A percentile compares a stretch with the other conserved stretches of the same genome.
Conservation (phyloP, 2,888 invertebrate genomes). For the Cerastis rubricosa region DNA sequence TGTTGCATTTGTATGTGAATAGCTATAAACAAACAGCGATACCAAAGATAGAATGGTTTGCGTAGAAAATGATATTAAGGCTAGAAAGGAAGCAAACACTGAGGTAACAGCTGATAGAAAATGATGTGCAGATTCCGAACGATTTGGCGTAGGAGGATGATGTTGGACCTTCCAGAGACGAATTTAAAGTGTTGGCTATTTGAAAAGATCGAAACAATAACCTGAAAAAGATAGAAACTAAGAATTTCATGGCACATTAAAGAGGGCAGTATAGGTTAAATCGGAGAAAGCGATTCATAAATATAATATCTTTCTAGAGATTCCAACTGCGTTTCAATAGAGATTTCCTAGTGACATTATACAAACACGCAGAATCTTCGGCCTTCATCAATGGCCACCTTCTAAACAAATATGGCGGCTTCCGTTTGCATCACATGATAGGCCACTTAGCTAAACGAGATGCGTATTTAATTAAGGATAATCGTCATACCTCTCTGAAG, state of each 20-base stretch:
- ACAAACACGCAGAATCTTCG: slow-evolving; percentile 14
- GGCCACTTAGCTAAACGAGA: slow-evolving; percentile 29
- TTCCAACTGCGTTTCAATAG: background rate
- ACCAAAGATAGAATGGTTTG: background rate
- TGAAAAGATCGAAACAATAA: background rate
- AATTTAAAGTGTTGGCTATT: background rate
- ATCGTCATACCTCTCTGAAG: slow-evolving; percentile 27
- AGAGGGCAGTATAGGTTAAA: slow-evolving; percentile 14
- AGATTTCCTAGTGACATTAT: slow-evolving; percentile 14
- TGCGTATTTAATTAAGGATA: slow-evolving; percentile 53
- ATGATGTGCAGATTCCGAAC: background rate
- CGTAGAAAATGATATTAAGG: background rate
- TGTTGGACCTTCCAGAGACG: background rate
- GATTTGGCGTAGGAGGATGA: background rate
- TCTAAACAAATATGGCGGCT: slow-evolving; percentile 42
- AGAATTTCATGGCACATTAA: slow-evolving; percentile 10
- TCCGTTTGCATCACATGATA: slow-evolving; percentile 28
- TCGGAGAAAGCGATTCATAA: slow-evolving; percentile 20
- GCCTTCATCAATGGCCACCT: slow-evolving; percentile 9
- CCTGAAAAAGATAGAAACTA: background rate
- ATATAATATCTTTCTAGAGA: slow-evolving; percentile 6
- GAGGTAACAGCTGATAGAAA: background rate
- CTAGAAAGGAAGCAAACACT: background rate
- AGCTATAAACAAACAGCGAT: background rate
- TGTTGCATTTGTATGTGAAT: slow-evolving; percentile 4